Conservation (phyloP, 2,113 vertebrate species). For the Ellobius talpinus region DNA sequence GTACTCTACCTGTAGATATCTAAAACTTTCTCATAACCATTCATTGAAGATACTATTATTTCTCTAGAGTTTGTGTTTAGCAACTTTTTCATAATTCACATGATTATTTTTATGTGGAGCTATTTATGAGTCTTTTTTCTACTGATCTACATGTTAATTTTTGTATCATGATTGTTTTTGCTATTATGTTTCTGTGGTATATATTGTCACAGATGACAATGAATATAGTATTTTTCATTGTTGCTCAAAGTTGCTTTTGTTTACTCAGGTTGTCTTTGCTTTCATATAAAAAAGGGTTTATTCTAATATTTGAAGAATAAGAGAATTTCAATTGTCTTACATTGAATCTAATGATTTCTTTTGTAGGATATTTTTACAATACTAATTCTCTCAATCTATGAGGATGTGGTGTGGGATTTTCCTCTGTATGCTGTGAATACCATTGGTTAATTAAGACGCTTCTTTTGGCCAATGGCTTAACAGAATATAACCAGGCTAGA, state of each 20-base stretch:
- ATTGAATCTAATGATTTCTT: not conserved
- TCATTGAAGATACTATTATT: not conserved
- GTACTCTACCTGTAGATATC: not conserved
- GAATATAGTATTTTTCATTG: not conserved
- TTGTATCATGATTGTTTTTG: not conserved
- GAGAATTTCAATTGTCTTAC: not conserved
- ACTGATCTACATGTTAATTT: not conserved
- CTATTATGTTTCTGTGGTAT: not conserved
- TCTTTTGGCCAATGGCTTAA: no score
- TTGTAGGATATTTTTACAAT: not conserved
- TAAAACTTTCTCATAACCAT: not conserved
- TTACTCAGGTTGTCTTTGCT: not conserved
- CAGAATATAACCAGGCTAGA: no score
- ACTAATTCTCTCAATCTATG: not conserved
- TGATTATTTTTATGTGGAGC: not conserved
- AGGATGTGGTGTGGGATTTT: not conserved
- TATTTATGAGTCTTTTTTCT: not conserved
- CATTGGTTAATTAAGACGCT: no score
- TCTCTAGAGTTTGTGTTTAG: not conserved
- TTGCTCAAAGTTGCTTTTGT: not conserved
- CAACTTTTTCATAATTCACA: not conserved
- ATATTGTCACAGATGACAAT: no score
- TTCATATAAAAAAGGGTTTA: not conserved
- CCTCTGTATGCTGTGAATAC: no score
- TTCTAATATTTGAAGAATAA: not conserved